Conservation (phyloP, 2,888 invertebrate species). For the Campoplex capitator region DNA sequence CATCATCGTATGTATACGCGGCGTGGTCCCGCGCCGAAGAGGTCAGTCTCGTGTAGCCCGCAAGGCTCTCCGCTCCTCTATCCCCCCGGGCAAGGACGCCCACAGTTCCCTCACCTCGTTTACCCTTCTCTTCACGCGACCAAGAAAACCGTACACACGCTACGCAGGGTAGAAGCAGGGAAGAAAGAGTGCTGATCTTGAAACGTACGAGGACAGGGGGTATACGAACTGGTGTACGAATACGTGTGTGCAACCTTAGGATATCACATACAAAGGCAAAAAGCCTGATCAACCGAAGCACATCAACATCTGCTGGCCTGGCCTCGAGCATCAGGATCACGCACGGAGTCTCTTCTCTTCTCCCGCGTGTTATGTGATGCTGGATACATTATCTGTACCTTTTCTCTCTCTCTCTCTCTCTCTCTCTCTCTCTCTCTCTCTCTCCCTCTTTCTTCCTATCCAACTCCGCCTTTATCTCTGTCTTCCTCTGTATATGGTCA, state of each 20-base stretch:
- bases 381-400: slow-evolving; percentile 34
- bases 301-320: slow-evolving; percentile 74
- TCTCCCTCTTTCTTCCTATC: slow-evolving; percentile 4
- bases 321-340: slow-evolving; percentile 63
- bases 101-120: slow-evolving; percentile 78
- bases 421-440: slow-evolving; percentile 22
- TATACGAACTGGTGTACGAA: neutral
- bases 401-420: neutral
- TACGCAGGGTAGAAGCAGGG: neutral
- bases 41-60: slow-evolving; percentile 71
- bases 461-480: neutral
- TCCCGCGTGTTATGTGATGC: slow-evolving; percentile 49
- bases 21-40: slow-evolving; percentile 68
- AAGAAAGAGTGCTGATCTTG: slow-evolving; percentile 15
- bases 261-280: slow-evolving; percentile 33
- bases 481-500: slow-evolving; percentile 22
- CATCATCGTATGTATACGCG: slow-evolving; percentile 19
- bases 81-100: slow-evolving; percentile 81
- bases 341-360: slow-evolving; percentile 44
- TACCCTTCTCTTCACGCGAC: slow-evolving; percentile 53
- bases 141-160: slow-evolving; percentile 22
- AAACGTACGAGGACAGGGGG: slow-evolving; percentile 12
- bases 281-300: slow-evolving; percentile 58
- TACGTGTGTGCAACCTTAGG: slow-evolving; percentile 1
- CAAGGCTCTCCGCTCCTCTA: slow-evolving; percentile 72